Percentiles rank a stretch among this genome's conserved stretches.
Conservation (phyloP, 2,113 vertebrate species). For the Ptyas mucosa region DNA sequence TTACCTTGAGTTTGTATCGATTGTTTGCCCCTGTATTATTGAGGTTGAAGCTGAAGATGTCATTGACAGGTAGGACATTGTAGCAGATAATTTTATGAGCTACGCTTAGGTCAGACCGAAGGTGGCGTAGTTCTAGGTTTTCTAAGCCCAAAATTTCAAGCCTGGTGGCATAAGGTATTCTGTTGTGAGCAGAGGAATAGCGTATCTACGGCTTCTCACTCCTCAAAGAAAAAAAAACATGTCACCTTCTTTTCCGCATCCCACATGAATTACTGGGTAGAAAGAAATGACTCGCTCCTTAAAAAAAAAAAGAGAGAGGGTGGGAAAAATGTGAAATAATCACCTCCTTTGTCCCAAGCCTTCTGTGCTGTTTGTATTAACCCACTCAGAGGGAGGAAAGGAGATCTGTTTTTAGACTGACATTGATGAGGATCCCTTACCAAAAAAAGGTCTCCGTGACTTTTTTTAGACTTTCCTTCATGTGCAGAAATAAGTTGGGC, state of each 20-base stretch:
- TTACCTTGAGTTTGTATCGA: no score
- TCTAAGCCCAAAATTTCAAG: no score
- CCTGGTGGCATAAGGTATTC: no score
- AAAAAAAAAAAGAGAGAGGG: background rate
- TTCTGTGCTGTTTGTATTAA: background rate
- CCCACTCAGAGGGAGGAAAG: background rate
- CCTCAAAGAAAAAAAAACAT: background rate
- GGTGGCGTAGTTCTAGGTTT: no score
- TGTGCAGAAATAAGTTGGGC: background rate
- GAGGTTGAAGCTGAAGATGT: no score
- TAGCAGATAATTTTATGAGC: no score
- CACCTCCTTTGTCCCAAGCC: background rate
- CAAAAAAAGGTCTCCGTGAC: background rate
- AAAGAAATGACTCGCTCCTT: background rate
- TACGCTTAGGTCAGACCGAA: no score
- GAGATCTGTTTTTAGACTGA: background rate
- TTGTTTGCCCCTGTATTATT: no score
- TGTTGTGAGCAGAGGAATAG: no score
- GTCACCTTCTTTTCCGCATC: background rate
- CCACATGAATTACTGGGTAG: background rate
- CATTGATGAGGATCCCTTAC: background rate
- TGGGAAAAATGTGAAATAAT: background rate
- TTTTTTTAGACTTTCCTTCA: background rate
- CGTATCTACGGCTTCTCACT: background rate
- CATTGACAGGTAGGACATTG: no score